Percentiles rank a stretch among this genome's conserved stretches.
phyloP scores from a whole-genome alignment of 2,888 invertebrate genomes.

The Acleris holmiana region DNA sequence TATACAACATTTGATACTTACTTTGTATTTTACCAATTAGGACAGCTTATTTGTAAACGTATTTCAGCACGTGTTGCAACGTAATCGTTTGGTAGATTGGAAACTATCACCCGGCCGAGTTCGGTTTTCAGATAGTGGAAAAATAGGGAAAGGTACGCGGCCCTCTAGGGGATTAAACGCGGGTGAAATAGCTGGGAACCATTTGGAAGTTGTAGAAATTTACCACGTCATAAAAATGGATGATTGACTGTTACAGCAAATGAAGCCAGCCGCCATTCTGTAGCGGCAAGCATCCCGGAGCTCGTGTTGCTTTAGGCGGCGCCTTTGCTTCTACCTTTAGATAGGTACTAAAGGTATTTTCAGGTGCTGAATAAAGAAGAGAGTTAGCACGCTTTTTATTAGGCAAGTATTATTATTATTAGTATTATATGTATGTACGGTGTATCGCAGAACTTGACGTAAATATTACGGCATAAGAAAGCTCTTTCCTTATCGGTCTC shows the following conservation, averaged over 20 bases:
- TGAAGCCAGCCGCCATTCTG: not conserved
- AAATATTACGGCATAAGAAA: no score
- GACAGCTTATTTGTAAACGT: conserved; percentile 10
- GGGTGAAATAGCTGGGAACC: conserved; percentile 19
- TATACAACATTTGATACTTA: no score
- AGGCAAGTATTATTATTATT: no score
- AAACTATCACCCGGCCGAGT: conserved; percentile 1
- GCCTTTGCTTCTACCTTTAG: no score
- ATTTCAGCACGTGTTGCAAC: conserved; percentile 11
- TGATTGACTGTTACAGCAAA: conserved; percentile 24
- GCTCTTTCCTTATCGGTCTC: no score
- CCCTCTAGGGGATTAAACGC: conserved; percentile 20
- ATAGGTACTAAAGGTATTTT: no score
- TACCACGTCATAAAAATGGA: conserved; percentile 23
- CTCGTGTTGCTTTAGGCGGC: no score
- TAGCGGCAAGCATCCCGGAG: not conserved
- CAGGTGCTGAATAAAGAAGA: no score
- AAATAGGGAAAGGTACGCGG: conserved; percentile 23
- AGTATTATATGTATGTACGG: no score
- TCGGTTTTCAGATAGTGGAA: conserved; percentile 19
- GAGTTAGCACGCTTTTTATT: no score
- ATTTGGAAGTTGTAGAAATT: conserved; percentile 18
- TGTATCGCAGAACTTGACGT: no score
- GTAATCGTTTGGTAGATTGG: conserved; percentile 12
- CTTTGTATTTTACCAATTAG: not conserved